Conservation (phyloP, 2,113 vertebrate genomes). For the Dipodomys merriami region DNA sequence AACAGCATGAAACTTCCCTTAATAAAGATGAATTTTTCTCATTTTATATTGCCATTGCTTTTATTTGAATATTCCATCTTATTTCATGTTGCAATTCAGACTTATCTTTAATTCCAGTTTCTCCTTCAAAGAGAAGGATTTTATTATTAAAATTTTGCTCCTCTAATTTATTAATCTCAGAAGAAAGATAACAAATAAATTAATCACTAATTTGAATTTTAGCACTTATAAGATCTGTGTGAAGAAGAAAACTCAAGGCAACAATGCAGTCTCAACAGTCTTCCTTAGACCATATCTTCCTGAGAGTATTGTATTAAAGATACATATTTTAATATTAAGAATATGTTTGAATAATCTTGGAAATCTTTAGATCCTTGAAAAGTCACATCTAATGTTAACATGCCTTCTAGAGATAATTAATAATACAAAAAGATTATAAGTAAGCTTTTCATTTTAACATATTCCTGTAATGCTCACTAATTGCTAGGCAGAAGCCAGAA, state of each 20-base stretch:
- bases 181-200: background rate
- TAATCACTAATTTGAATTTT: background rate
- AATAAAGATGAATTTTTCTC: background rate
- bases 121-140: background rate
- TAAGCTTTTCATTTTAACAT: too few species aligned
- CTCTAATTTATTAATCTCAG: background rate
- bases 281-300: background rate
- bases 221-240: background rate
- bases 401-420: background rate
- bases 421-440: too few species aligned
- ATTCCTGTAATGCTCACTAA: too few species aligned
- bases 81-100: background rate
- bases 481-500: too few species aligned
- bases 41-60: background rate
- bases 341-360: background rate
- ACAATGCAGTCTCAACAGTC: background rate
- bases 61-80: background rate
- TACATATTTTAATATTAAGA: background rate
- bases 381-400: background rate
- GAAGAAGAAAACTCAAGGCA: background rate
- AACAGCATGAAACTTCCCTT: background rate
- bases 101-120: background rate
- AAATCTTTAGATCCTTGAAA: conserved; percentile 5
- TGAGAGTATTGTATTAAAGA: background rate
- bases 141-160: conserved; percentile 5